A percentile compares a stretch with the other conserved stretches of the same genome.
These are phyloP conservation scores for Vannuccia rotundouncinata DNA, from an alignment of 2,888 invertebrate genomes.

Conservation along the genomic window DNA sequence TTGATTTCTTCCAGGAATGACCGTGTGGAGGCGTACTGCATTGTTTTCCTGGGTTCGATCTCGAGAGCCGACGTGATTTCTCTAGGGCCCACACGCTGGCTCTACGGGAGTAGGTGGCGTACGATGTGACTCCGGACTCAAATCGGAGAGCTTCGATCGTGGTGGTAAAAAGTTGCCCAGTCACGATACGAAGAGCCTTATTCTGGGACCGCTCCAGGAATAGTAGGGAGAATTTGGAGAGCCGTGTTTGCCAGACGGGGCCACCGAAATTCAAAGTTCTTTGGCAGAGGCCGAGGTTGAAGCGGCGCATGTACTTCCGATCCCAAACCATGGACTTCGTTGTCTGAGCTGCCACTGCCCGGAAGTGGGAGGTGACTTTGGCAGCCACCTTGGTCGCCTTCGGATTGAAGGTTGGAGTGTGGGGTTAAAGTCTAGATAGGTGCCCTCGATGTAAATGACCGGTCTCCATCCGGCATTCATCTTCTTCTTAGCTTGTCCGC, in stretches of 20 bases:
- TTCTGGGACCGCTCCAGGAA: not conserved
- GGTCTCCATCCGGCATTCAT: too few relatives aligned
- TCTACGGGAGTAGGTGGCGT: not conserved
- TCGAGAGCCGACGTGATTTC: not conserved
- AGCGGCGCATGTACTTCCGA: not conserved
- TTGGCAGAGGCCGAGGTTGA: not conserved
- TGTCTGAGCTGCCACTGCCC: not conserved
- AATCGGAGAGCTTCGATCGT: not conserved
- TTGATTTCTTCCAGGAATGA: not conserved
- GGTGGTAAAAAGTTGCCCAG: not conserved
- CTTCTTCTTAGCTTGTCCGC: too few relatives aligned
- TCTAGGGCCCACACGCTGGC: not conserved
- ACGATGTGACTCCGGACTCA: not conserved
- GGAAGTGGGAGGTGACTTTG: not conserved
- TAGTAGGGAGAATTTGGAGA: not conserved
- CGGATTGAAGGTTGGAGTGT: too few relatives aligned
- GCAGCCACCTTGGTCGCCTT: not conserved
- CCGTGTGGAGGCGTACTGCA: not conserved
- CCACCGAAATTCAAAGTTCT: not conserved
- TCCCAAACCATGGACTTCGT: not conserved
- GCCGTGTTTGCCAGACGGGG: not conserved
- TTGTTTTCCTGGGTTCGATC: not conserved
- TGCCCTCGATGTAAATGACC: too few relatives aligned
- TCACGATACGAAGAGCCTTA: not conserved
- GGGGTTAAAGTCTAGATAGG: too few relatives aligned